phyloP scores from a whole-genome alignment of 2,888 invertebrate species.

The Amphipoea oculea region DNA sequence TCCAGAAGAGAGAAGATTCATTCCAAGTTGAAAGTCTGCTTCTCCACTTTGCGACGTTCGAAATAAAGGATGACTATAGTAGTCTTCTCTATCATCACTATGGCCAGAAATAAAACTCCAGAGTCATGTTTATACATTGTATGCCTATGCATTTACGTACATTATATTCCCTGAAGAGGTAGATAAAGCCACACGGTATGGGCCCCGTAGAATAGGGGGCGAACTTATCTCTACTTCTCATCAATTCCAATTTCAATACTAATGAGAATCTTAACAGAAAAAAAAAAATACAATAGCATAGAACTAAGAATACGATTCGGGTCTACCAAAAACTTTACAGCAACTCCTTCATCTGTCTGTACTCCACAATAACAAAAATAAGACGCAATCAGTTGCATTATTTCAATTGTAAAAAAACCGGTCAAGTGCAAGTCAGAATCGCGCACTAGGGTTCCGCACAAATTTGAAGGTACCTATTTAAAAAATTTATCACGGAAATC shows the following conservation, averaged over 20 bases:
- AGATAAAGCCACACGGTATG: background rate
- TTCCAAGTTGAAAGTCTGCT: background rate
- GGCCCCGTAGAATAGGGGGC: background rate
- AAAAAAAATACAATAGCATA: background rate
- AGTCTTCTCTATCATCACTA: too few species aligned
- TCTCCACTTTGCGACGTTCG: background rate
- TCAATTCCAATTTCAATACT: constrained; percentile 9
- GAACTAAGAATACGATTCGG: background rate
- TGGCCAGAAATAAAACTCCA: background rate
- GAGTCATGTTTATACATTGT: too few species aligned
- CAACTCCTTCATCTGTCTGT: background rate
- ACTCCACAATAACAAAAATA: too few species aligned
- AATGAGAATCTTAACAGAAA: background rate
- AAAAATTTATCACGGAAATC: too few species aligned
- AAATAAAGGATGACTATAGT: background rate
- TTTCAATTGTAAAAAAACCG: too few species aligned
- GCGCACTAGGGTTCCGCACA: too few species aligned
- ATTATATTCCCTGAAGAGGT: background rate
- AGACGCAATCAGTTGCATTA: too few species aligned
- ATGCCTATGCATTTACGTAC: background rate
- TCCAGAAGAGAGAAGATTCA: background rate
- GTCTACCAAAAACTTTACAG: background rate
- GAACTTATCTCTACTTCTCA: background rate
- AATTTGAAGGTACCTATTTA: too few species aligned
- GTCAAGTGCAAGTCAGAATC: too few species aligned